These are phyloP conservation scores for Cataglyphis altisquamis DNA, from an alignment of 2,888 invertebrate species.

Conservation along the genomic window DNA sequence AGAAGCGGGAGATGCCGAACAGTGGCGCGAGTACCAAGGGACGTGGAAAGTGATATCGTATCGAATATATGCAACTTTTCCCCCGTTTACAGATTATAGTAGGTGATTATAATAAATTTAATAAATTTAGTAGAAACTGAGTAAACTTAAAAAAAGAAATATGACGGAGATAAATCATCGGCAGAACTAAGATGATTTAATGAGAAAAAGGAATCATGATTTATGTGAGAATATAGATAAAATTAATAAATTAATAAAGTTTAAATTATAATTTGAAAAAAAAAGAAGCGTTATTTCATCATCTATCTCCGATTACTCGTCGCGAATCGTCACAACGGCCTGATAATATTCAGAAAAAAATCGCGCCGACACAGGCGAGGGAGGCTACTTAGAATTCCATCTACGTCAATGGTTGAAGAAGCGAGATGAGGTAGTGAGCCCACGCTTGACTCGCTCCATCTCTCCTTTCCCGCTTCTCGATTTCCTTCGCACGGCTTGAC, in stretches of 20 bases:
- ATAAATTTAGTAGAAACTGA: no score
- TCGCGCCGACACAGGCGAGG: slow-evolving; percentile 57
- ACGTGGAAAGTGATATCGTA: slow-evolving; percentile 7
- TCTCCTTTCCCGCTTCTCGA: slow-evolving; percentile 76
- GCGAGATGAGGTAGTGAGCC: slow-evolving; percentile 77
- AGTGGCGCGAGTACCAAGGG: slow-evolving; percentile 75
- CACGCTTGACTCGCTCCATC: slow-evolving; percentile 75
- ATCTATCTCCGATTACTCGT: neutral
- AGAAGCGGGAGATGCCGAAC: slow-evolving; percentile 71
- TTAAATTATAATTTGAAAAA: neutral
- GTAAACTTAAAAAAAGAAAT: neutral
- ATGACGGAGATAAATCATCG: neutral
- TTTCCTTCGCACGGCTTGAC: slow-evolving; percentile 77
- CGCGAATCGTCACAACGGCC: slow-evolving; percentile 30
- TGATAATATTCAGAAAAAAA: slow-evolving; percentile 58
- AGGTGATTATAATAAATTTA: neutral
- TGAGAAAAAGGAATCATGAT: neutral
- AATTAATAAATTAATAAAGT: neutral
- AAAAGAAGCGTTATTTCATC: neutral
- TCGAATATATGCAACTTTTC: neutral
- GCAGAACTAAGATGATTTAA: neutral
- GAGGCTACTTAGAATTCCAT: slow-evolving; percentile 72
- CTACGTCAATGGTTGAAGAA: slow-evolving; percentile 75
- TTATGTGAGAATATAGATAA: neutral
- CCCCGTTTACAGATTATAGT: neutral